Evolutionary conservation across 2,113 vertebrate species (phyloP).

Genomic region (human): DNA sequence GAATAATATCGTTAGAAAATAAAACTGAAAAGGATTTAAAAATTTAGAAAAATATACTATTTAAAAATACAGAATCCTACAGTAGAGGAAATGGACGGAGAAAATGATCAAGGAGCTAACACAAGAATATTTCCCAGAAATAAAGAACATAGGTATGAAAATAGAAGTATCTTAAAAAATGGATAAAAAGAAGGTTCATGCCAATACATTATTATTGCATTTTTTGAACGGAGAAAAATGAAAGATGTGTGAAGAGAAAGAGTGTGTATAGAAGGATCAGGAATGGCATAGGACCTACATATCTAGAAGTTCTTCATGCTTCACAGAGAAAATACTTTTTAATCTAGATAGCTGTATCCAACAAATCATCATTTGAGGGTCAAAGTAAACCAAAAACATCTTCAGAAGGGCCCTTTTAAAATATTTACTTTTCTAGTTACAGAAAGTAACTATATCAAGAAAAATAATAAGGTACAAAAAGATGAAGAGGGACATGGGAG

Average conservation of each 20-base stretch:
- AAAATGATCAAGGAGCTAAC: not conserved
- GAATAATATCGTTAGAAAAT: not conserved
- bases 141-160: not conserved
- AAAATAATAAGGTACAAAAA: no score
- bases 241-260: not conserved
- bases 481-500: accelerated
- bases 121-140: not conserved
- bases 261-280: not conserved
- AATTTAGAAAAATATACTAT: not conserved
- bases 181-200: not conserved
- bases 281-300: not conserved
- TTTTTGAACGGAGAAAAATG: not conserved
- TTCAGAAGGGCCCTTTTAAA: not conserved
- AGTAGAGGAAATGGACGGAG: not conserved
- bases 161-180: not conserved
- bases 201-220: not conserved
- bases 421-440: not conserved
- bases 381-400: not conserved
- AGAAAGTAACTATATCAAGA: not conserved
- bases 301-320: not conserved
- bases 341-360: not conserved
- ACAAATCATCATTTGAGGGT: not conserved
- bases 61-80: not conserved
- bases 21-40: not conserved
- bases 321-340: not conserved